A percentile compares a stretch with the other conserved stretches of the same genome.
Evolutionary conservation across 1,140 invertebrate species (phyloP).

Genomic region (Drosophila nigrodunni): DNA sequence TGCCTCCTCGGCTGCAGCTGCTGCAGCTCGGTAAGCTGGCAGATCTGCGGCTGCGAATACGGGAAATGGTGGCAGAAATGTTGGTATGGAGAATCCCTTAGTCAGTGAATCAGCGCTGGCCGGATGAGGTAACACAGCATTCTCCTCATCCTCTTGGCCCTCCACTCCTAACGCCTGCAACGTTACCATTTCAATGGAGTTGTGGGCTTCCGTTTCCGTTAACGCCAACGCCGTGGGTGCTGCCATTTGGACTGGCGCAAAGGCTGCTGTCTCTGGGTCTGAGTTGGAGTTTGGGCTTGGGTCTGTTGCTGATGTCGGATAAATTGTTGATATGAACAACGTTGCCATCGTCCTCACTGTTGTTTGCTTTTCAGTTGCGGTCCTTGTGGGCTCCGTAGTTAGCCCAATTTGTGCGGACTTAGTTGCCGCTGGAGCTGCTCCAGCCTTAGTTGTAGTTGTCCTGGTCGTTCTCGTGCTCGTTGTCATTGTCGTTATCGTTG

Average conservation of each 20-base stretch:
- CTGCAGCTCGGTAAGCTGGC: conserved; percentile 73
- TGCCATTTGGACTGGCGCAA: background rate
- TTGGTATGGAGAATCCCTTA: conserved; percentile 82
- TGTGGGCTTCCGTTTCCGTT: conserved; percentile 69
- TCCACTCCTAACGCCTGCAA: conserved; percentile 7
- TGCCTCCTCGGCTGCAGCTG: conserved; percentile 51
- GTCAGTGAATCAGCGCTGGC: conserved; percentile 68
- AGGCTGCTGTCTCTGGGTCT: background rate
- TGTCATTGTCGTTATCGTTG: conserved; percentile 43
- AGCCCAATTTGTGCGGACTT: conserved; percentile 74
- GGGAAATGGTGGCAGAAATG: conserved; percentile 80
- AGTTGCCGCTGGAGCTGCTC: conserved; percentile 25
- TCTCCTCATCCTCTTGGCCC: conserved; percentile 18
- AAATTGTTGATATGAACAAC: conserved; percentile 75
- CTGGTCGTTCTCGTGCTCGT: conserved; percentile 9
- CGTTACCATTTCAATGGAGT: conserved; percentile 64
- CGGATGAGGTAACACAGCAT: conserved; percentile 48
- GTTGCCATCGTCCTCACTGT: conserved; percentile 31
- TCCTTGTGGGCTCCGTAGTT: conserved; percentile 61
- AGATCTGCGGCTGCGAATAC: conserved; percentile 78
- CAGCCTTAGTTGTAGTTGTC: conserved; percentile 1
- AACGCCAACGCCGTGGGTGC: conserved; percentile 15
- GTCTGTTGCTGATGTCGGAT: conserved; percentile 56
- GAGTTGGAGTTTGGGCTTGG: background rate
- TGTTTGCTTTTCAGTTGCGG: conserved; percentile 31